Evolutionary conservation across 2,888 invertebrate species (phyloP).

Genomic region (Pollenia angustigena): DNA sequence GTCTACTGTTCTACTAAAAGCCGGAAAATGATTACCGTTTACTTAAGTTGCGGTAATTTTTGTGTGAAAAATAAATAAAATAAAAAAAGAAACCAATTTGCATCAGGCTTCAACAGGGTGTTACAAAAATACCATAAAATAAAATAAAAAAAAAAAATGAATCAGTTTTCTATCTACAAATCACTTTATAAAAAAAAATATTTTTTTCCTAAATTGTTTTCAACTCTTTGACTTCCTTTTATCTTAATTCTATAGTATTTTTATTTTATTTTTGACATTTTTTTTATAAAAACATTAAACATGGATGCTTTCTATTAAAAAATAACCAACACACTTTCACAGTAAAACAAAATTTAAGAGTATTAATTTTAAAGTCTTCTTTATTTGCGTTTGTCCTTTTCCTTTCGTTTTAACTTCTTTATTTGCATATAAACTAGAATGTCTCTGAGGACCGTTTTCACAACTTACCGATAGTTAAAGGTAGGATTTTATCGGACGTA

Average conservation of each 20-base stretch:
- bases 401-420: background rate
- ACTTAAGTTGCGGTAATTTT: slow-evolving; percentile 2
- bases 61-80: slow-evolving; percentile 8
- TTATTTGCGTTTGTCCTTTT: background rate
- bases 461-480: too few species aligned
- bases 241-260: too few species aligned
- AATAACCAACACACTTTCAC: too few species aligned
- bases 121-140: background rate
- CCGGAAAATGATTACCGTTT: slow-evolving; percentile 11
- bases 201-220: too few species aligned
- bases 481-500: too few species aligned
- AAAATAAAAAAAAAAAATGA: background rate
- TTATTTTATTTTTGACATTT: too few species aligned
- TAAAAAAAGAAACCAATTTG: background rate
- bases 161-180: background rate
- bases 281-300: too few species aligned
- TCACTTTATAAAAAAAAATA: too few species aligned
- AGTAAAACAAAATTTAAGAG: background rate
- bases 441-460: too few species aligned
- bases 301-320: too few species aligned
- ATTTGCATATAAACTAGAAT: background rate
- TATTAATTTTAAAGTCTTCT: background rate
- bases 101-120: background rate
- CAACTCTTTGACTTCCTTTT: too few species aligned
- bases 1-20: background rate